phyloP scores from a whole-genome alignment of 2,888 invertebrate species.

The Drepanosiphum platanoidis region DNA sequence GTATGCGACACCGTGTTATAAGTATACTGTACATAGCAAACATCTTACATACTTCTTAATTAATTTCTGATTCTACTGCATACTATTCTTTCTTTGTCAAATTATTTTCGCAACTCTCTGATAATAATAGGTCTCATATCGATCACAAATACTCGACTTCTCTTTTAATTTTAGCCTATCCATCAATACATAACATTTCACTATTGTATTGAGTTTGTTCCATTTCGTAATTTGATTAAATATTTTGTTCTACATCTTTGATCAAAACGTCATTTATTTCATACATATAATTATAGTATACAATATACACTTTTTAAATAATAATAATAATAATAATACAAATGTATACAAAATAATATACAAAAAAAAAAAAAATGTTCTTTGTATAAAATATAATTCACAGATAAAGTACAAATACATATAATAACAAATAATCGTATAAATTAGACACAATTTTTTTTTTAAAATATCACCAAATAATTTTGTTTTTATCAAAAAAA shows the following conservation, averaged over 20 bases:
- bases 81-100: too few relatives aligned
- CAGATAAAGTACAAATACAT: neutral
- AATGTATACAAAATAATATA: neutral
- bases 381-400: neutral
- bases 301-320: neutral
- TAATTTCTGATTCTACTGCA: too few relatives aligned
- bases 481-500: neutral
- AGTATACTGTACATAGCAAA: too few relatives aligned
- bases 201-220: too few relatives aligned
- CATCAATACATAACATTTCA: too few relatives aligned
- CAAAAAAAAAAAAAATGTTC: neutral
- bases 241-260: neutral
- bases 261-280: neutral
- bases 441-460: slow-evolving; percentile 6
- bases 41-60: too few relatives aligned
- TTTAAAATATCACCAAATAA: neutral
- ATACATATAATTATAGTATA: neutral
- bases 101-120: too few relatives aligned
- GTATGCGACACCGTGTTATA: too few relatives aligned
- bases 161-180: too few relatives aligned
- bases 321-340: neutral
- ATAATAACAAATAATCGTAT: neutral
- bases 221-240: too few relatives aligned
- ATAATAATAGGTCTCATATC: too few relatives aligned
- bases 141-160: too few relatives aligned